phyloP scores from a whole-genome alignment of 2,888 invertebrate genomes.

The Dicyrtomina minuta region DNA sequence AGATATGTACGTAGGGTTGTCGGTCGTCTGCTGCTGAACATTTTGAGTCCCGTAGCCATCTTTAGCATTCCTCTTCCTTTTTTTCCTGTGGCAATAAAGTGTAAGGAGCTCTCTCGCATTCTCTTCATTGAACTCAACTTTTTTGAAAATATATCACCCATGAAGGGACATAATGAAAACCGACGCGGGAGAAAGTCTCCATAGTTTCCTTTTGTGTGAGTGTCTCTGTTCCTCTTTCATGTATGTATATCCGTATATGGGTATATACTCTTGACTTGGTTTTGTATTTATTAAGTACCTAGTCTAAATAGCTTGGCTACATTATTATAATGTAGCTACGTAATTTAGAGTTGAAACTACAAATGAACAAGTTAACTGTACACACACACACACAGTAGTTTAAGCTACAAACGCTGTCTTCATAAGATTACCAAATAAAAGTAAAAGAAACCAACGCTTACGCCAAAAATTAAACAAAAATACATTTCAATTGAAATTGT shows the following conservation, averaged over 20 bases:
- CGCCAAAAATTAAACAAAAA: too few species aligned
- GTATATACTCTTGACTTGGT: too few species aligned
- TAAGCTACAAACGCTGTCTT: too few species aligned
- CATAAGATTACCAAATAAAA: too few species aligned
- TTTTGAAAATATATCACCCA: conserved; percentile 25
- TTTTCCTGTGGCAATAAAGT: conserved; percentile 18
- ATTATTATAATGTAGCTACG: too few species aligned
- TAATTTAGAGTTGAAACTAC: background rate
- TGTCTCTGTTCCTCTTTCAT: background rate
- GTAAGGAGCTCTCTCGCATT: background rate
- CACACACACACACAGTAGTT: too few species aligned
- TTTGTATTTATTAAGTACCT: too few species aligned
- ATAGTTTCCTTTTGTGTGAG: background rate
- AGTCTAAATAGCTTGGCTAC: too few species aligned
- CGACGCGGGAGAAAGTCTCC: conserved; percentile 5
- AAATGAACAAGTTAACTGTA: background rate
- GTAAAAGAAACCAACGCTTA: background rate
- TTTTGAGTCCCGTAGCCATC: background rate
- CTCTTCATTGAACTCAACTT: conserved; percentile 8
- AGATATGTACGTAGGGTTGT: background rate
- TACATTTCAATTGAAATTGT: conserved; percentile 10
- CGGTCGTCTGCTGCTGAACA: background rate
- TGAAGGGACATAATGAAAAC: conserved; percentile 1
- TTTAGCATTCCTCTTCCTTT: background rate
- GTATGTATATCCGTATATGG: background rate